Percentiles rank a stretch among this genome's conserved stretches.
Conservation (phyloP, 2,797 vertebrate species). For the Tiaroga cobitis region DNA sequence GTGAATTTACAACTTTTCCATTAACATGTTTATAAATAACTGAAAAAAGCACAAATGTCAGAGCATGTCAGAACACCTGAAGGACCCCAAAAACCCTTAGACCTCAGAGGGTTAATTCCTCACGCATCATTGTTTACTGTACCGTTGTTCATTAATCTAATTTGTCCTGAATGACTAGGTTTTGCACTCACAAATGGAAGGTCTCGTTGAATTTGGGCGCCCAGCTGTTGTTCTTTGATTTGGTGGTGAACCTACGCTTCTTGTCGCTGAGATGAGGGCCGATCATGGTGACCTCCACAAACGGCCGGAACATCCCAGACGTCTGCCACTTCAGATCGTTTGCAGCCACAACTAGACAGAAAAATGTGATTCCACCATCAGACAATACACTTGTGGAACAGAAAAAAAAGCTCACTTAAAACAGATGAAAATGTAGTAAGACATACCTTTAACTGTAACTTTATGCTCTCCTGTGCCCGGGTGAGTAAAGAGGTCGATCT, state of each 20-base stretch:
- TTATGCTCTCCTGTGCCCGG: slow-evolving; percentile 93
- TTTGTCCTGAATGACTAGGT: neutral
- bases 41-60: too few relatives aligned
- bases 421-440: neutral
- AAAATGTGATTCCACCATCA: neutral
- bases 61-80: too few relatives aligned
- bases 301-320: slow-evolving; percentile 95
- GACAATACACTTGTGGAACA: neutral
- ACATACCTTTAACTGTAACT: slow-evolving; percentile 92
- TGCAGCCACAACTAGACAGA: slow-evolving; percentile 85
- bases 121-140: neutral
- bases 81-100: too few relatives aligned
- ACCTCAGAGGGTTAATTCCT: too few relatives aligned
- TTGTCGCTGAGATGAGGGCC: slow-evolving; percentile 96
- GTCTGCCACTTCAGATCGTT: slow-evolving; percentile 98
- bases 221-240: slow-evolving; percentile 99
- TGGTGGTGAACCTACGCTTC: slow-evolving; percentile 96
- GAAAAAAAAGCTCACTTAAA: slow-evolving; percentile 6
- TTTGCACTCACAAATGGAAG: slow-evolving; percentile 92
- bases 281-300: slow-evolving; percentile 93
- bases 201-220: slow-evolving; percentile 96
- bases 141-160: neutral
- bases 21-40: too few relatives aligned
- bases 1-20: too few relatives aligned
- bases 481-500: slow-evolving; percentile 93